phyloP scores from a whole-genome alignment of 2,888 invertebrate genomes.

The Eupithecia dodoneata region DNA sequence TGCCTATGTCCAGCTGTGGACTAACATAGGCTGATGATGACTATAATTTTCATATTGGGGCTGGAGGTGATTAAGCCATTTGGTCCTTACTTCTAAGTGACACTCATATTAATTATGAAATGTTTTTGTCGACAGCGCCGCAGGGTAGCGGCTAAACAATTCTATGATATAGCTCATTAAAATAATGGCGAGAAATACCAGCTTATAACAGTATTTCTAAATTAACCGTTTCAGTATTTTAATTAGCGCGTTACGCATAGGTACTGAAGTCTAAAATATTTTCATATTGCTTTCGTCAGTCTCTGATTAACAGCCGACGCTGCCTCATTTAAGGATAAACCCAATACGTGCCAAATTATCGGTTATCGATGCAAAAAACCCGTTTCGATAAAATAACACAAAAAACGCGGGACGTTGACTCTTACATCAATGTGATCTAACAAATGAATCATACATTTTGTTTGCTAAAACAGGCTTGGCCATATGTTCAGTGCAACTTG shows the following conservation, averaged over 20 bases:
- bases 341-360: not conserved
- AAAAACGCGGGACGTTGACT: conserved; percentile 42
- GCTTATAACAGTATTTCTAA: not conserved
- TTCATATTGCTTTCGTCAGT: not conserved
- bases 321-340: not conserved
- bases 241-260: not conserved
- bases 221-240: not conserved
- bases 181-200: not conserved
- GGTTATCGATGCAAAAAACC: conserved; percentile 16
- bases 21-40: too few relatives aligned
- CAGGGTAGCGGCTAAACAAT: too few relatives aligned
- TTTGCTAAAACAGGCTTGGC: conserved; percentile 19
- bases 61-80: too few relatives aligned
- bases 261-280: not conserved
- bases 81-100: too few relatives aligned
- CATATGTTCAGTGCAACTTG: conserved; percentile 11
- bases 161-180: not conserved
- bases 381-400: conserved; percentile 21
- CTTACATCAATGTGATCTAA: conserved; percentile 30
- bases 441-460: conserved; percentile 28
- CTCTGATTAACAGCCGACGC: not conserved
- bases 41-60: too few relatives aligned
- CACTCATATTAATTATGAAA: too few relatives aligned
- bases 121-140: too few relatives aligned
- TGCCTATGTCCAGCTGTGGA: too few relatives aligned